phyloP scores from a whole-genome alignment of 2,888 invertebrate genomes.

The Phortica magna region DNA sequence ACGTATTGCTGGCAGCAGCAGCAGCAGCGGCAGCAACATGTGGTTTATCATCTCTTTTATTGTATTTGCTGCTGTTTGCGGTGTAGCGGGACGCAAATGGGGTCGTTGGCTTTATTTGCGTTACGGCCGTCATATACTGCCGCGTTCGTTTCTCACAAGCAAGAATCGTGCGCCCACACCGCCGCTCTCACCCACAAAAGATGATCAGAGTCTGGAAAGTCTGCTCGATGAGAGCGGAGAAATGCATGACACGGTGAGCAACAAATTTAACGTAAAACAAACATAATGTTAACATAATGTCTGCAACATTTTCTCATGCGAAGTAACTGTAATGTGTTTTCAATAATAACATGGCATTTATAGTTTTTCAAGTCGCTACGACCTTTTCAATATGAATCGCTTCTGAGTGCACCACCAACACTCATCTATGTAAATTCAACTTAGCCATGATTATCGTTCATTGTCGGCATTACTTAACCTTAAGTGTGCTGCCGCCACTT shows the following conservation, averaged over 20 bases:
- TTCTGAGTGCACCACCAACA: no score
- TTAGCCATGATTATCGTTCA: no score
- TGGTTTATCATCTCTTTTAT: constrained; percentile 71
- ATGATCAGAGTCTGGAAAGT: constrained; percentile 75
- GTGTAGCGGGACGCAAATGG: constrained; percentile 73
- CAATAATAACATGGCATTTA: neutral
- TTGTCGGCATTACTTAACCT: no score
- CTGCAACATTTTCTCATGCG: neutral
- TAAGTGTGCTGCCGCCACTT: no score
- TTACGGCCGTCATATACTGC: constrained; percentile 73
- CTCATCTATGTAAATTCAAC: no score
- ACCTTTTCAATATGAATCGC: no score
- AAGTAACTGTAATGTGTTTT: no score
- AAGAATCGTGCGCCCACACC: constrained; percentile 77
- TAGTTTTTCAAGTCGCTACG: no score
- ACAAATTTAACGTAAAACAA: neutral
- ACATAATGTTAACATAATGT: neutral
- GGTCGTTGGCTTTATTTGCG: constrained; percentile 75
- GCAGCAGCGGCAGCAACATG: constrained; percentile 59
- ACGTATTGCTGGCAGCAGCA: no score
- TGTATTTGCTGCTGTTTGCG: constrained; percentile 59
- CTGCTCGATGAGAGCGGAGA: constrained; percentile 75
- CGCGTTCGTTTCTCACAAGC: constrained; percentile 67
- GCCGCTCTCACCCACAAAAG: constrained; percentile 72
- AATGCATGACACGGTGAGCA: constrained; percentile 77